Conservation (phyloP, 2,888 invertebrate species). For the Dastarcus helophoroides region DNA sequence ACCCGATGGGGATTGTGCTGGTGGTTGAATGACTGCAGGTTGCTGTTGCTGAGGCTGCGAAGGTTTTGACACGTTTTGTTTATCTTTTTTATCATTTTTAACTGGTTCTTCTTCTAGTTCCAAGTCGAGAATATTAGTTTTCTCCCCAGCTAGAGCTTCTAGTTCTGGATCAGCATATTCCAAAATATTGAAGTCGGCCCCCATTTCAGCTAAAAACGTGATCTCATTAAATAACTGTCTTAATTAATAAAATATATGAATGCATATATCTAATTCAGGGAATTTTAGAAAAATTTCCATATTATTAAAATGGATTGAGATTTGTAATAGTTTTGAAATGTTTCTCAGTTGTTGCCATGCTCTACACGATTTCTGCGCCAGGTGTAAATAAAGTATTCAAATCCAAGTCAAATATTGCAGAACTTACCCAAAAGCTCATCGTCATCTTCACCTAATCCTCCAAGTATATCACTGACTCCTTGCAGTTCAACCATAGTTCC, state of each 20-base stretch:
- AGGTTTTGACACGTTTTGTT: slow-evolving; percentile 18
- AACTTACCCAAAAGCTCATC: slow-evolving; percentile 60
- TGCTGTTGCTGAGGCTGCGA: slow-evolving; percentile 19
- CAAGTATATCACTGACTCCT: slow-evolving; percentile 67
- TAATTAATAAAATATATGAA: too few species aligned
- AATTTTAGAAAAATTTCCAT: too few species aligned
- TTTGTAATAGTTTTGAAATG: too few species aligned
- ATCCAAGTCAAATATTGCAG: neutral
- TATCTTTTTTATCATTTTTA: slow-evolving; percentile 48
- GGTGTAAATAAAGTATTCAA: neutral
- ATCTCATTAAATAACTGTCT: too few species aligned
- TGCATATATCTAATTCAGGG: too few species aligned
- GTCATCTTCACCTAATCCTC: slow-evolving; percentile 75
- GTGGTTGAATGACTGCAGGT: slow-evolving; percentile 3
- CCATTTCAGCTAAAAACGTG: slow-evolving; percentile 75
- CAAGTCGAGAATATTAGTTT: slow-evolving; percentile 74
- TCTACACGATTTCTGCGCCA: too few species aligned
- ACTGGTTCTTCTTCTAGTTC: slow-evolving; percentile 69
- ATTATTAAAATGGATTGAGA: too few species aligned
- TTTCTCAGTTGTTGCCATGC: too few species aligned
- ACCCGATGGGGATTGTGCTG: neutral
- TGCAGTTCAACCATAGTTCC: slow-evolving; percentile 47
- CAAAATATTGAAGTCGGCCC: slow-evolving; percentile 88
- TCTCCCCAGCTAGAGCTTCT: slow-evolving; percentile 66
- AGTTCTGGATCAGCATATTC: slow-evolving; percentile 93